phyloP scores from a whole-genome alignment of 1,140 invertebrate species.

The Notospermus geniculatus region DNA sequence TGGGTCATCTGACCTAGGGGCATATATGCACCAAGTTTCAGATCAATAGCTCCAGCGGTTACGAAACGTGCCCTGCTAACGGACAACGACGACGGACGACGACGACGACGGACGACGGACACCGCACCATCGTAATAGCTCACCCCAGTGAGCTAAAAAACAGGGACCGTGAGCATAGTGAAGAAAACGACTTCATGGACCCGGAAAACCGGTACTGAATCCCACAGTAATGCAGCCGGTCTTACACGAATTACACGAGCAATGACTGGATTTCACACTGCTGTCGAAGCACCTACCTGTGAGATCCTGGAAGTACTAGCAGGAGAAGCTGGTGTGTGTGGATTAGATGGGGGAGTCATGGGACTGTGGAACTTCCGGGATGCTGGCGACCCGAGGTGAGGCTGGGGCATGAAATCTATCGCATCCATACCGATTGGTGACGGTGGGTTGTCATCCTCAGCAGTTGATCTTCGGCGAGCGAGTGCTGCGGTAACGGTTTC shows the following conservation, averaged over 20 bases:
- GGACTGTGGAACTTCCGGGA: conserved; percentile 69
- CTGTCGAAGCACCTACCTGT: conserved; percentile 26
- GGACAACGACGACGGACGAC: conserved; percentile 65
- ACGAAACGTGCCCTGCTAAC: no score
- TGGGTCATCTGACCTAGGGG: no score
- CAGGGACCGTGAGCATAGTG: no score
- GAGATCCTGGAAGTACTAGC: conserved; percentile 60
- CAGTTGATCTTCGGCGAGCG: conserved; percentile 72
- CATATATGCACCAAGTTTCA: no score
- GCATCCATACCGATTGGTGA: conserved; percentile 75
- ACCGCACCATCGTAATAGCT: conserved; percentile 60
- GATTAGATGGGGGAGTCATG: conserved; percentile 80
- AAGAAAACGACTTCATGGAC: no score
- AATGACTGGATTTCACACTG: no score
- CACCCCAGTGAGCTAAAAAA: no score
- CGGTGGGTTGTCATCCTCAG: conserved; percentile 93
- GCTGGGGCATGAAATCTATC: conserved; percentile 42
- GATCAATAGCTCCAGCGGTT: no score
- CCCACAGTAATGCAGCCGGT: no score
- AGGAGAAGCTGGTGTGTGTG: conserved; percentile 83
- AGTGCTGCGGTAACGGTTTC: conserved; percentile 72
- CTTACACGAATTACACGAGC: no score
- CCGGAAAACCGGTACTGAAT: no score
- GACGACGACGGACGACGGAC: conserved; percentile 84
- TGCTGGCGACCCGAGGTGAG: conserved; percentile 61